Percentiles rank a stretch among this genome's conserved stretches.
Conservation (phyloP, 2,888 invertebrate species). For the Drosophila tanythrix region DNA sequence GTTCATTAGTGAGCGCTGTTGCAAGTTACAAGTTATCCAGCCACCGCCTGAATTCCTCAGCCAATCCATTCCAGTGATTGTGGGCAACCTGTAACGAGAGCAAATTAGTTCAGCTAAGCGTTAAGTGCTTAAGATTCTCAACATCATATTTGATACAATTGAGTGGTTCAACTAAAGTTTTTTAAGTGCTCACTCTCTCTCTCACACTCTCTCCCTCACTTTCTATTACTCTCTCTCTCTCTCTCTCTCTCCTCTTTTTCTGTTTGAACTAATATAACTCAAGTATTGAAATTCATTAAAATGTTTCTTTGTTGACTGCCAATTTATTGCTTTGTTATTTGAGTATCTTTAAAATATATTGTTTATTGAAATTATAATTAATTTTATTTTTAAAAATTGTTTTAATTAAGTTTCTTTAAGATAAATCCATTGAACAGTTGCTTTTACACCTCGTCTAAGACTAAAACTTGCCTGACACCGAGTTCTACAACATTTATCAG, state of each 20-base stretch:
- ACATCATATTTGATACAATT: slow-evolving; percentile 61
- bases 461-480: neutral
- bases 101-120: slow-evolving; percentile 70
- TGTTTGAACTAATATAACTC: neutral
- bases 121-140: slow-evolving; percentile 60
- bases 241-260: too few relatives aligned
- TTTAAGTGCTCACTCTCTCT: slow-evolving; percentile 22
- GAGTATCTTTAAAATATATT: neutral
- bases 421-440: neutral
- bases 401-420: too few relatives aligned
- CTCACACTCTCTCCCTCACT: neutral
- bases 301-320: neutral
- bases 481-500: neutral
- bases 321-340: neutral
- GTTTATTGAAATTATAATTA: neutral
- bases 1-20: slow-evolving; percentile 61
- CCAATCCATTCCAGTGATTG: slow-evolving; percentile 24
- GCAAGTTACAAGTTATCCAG: slow-evolving; percentile 43
- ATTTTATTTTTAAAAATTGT: neutral
- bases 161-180: slow-evolving; percentile 39
- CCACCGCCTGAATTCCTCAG: slow-evolving; percentile 26
- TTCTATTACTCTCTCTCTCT: neutral
- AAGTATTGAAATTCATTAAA: neutral
- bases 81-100: slow-evolving; percentile 44
- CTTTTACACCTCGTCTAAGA: neutral